Base-by-base conservation (phyloP, 2,113 vertebrate genomes). In the Cheilinus undulatus region DNA sequence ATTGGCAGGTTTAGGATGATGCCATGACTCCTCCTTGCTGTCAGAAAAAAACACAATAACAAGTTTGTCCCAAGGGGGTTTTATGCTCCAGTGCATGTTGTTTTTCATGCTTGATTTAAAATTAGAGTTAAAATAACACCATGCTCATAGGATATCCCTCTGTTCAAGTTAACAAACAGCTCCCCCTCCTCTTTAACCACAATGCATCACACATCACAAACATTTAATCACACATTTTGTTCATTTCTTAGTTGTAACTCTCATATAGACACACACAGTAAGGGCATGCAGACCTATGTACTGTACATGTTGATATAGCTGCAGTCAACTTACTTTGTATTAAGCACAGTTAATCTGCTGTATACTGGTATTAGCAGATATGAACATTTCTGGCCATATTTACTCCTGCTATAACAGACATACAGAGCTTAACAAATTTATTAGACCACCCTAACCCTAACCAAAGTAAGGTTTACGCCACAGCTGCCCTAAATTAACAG, bases 1-100 rank as follows among this genome's bases (percentile, higher is more conserved):
- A 88, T 87, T 88, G 79, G 69, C 84, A 72, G 68, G 69, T 83
- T 79, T 26, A 56, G 40, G 62, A 43, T 80, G 63, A 80, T 60
- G 54, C 24, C 49, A 69, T 80, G 43, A 65, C 14, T 46, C 56
- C 42, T 28, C 3, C 30, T 61, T 15, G 22, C 65, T 48, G 38
- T 26, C 23, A 64, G 58, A 28, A 68, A 17, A 34, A 51, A 57
- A 48, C 52, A 78, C 71, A 86, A 78, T 70, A 87, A 82, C 86
- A 85, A 61, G 26, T 79, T 80, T 76, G 80, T n/a, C 73, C 76
- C 76, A 58, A 48, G 63, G 66, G 82, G 59, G 63, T 74, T 48
- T 76, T 53, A 46, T 0, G 20, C 62, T 63, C 70, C 40, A 26
- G 20, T 54, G 28, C 60, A 57, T 15, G 9, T 51, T 76, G 42